These are phyloP conservation scores for Alouatta palliata DNA, from an alignment of 2,113 vertebrate genomes.

Conservation along the genomic window DNA sequence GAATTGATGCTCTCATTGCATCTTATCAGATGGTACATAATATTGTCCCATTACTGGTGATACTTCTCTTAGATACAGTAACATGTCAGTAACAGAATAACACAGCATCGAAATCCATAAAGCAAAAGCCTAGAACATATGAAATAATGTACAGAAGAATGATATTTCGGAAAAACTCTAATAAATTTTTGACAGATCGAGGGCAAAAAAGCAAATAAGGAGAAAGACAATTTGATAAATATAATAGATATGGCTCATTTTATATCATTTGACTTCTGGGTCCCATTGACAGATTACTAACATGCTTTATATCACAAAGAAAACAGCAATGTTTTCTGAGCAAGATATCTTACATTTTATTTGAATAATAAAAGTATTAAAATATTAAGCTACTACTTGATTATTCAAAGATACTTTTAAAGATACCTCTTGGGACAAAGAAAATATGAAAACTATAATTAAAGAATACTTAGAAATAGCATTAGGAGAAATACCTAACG, in stretches of 20 bases:
- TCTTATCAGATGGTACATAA: neutral
- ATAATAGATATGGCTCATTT: neutral
- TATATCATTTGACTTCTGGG: slow-evolving; percentile 7
- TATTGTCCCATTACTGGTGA: neutral
- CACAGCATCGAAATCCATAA: neutral
- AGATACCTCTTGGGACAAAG: slow-evolving; percentile 30
- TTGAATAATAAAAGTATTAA: slow-evolving; percentile 27
- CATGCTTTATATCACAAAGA: slow-evolving; percentile 27
- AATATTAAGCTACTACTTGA: neutral
- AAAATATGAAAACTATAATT: slow-evolving; percentile 17
- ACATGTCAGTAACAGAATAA: slow-evolving; percentile 13
- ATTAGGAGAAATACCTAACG: no score
- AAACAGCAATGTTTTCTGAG: neutral
- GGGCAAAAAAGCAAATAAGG: neutral
- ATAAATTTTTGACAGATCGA: neutral
- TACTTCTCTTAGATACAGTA: neutral
- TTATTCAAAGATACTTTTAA: slow-evolving; percentile 20
- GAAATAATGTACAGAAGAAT: neutral
- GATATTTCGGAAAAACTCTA: neutral
- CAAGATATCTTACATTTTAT: neutral
- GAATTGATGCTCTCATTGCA: neutral
- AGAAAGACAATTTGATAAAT: slow-evolving; percentile 20
- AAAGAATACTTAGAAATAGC: slow-evolving; percentile 1
- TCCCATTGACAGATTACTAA: neutral
- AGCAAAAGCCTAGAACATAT: neutral